Percentiles rank a stretch among this genome's conserved stretches.
Evolutionary conservation across 2,797 vertebrate species (phyloP).

Genomic region (Enoplosus armatus): DNA sequence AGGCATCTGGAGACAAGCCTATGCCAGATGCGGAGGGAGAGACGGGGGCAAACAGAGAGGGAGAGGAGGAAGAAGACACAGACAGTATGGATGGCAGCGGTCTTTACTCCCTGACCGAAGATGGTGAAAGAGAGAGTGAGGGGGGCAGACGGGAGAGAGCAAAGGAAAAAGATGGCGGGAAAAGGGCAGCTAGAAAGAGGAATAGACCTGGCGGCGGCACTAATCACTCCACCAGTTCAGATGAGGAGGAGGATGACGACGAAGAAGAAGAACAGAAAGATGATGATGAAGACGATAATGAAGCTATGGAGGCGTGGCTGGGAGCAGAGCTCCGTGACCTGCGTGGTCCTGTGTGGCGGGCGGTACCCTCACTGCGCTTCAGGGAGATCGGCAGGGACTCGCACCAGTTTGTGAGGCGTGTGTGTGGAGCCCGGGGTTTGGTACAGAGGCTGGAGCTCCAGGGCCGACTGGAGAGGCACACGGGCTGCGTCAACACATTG

Average conservation of each 20-base stretch:
- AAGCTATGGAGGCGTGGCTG: conserved; percentile 94
- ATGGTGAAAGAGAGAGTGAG: conserved; percentile 83
- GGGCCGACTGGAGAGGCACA: conserved; percentile 93
- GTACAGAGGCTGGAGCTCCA: conserved; percentile 94
- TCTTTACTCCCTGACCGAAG: conserved; percentile 92
- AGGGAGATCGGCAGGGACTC: conserved; percentile 89
- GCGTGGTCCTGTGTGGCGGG: conserved; percentile 88
- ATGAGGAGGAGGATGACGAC: conserved; percentile 81
- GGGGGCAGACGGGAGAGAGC: conserved; percentile 73
- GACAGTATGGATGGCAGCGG: conserved; percentile 97
- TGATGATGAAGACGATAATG: conserved; percentile 90
- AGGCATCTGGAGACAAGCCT: conserved; percentile 72
- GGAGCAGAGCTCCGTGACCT: conserved; percentile 90
- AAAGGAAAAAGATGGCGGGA: conserved; percentile 71
- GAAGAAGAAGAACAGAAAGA: conserved; percentile 83
- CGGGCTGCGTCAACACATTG: conserved; percentile 97
- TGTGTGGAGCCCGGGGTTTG: conserved; percentile 92
- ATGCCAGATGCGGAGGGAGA: conserved; percentile 72
- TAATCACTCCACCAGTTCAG: conserved; percentile 88
- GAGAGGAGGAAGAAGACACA: conserved; percentile 91
- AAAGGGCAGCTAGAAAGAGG: conserved; percentile 82
- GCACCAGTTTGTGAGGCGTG: conserved; percentile 89
- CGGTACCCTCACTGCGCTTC: conserved; percentile 89
- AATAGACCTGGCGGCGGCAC: conserved; percentile 80
- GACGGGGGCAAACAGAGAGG: conserved; percentile 49